Percentiles rank a stretch among this genome's conserved stretches.
phyloP scores from a whole-genome alignment of 2,797 vertebrate species.

The Diglossa cyanea region DNA sequence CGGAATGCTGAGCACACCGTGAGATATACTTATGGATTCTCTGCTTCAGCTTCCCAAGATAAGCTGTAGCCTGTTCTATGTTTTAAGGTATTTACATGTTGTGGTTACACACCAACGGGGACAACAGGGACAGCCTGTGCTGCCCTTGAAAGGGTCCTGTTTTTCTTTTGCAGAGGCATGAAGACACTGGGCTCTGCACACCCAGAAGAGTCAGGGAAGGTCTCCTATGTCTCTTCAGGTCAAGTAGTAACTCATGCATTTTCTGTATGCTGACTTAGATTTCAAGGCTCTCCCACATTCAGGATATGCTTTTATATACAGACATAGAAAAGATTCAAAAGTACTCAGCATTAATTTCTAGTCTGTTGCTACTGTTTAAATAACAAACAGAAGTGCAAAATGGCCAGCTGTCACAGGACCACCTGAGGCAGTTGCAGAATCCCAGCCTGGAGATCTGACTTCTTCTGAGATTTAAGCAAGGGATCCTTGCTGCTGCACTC shows the following conservation, averaged over 20 bases:
- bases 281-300: background rate
- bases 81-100: background rate
- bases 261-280: background rate
- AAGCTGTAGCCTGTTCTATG: background rate
- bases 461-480: background rate
- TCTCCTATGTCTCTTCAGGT: background rate
- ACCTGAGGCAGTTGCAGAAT: background rate
- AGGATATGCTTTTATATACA: background rate
- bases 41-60: background rate
- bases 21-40: background rate
- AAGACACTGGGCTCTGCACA: background rate
- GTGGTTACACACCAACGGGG: background rate
- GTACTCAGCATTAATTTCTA: background rate
- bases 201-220: background rate
- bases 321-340: background rate
- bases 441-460: background rate
- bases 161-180: background rate
- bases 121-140: background rate
- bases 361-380: background rate
- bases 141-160: background rate
- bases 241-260: background rate
- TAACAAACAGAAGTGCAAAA: background rate
- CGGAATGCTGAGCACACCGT: background rate
- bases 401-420: background rate
- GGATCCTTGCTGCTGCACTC: background rate